Evolutionary conservation across 2,797 vertebrate species (phyloP).

Genomic region (Myotis vivesi): DNA sequence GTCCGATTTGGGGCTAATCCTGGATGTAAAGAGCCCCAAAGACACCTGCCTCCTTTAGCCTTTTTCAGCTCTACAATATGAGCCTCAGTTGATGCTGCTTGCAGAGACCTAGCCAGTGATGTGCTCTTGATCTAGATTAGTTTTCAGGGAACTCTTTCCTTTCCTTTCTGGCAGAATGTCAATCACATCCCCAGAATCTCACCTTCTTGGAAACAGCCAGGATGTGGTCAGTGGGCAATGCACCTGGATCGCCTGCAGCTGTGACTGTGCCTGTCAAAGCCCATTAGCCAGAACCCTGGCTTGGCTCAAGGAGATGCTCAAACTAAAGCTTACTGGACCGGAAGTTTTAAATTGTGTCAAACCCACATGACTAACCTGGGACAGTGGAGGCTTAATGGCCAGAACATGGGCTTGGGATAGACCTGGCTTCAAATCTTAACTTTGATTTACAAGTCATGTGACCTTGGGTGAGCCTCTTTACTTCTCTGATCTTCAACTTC

Average conservation of each 20-base stretch:
- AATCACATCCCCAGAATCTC: not conserved
- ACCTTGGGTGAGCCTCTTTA: not conserved
- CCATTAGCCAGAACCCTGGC: constrained; percentile 2
- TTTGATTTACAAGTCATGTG: not conserved
- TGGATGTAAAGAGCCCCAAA: constrained; percentile 22
- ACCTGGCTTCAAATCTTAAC: not conserved
- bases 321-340: not conserved
- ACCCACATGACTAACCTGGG: not conserved
- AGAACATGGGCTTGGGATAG: not conserved
- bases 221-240: not conserved
- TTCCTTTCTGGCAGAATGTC: constrained; percentile 30
- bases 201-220: constrained; percentile 36
- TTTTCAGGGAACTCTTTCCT: constrained; percentile 45
- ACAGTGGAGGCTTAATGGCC: not conserved
- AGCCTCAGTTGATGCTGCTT: not conserved
- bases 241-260: not conserved
- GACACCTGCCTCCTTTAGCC: not conserved
- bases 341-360: not conserved
- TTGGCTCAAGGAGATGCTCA: not conserved
- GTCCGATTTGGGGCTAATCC: not conserved
- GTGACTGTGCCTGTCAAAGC: not conserved
- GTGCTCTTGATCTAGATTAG: constrained; percentile 35
- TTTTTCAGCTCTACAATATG: constrained; percentile 27
- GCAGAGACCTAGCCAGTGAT: not conserved
- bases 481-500: not conserved